Percentiles rank a stretch among this genome's conserved stretches.
Conservation (phyloP, 2,113 vertebrate species). For the Siphamia tubifer region DNA sequence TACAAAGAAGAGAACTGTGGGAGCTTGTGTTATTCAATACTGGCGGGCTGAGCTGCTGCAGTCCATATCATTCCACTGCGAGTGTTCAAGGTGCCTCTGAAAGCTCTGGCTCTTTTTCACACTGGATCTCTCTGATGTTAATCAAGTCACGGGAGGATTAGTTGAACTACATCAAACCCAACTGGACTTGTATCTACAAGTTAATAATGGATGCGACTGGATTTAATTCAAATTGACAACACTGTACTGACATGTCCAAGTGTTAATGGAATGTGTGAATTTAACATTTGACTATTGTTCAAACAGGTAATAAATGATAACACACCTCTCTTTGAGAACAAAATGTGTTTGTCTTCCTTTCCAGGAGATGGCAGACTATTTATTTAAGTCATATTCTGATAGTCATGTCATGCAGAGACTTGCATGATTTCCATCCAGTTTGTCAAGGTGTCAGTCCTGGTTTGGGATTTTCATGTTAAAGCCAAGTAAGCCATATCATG, state of each 20-base stretch:
- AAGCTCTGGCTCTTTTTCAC: neutral
- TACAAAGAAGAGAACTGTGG: constrained; percentile 42
- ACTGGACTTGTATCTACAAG: neutral
- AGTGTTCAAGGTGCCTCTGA: constrained; percentile 22
- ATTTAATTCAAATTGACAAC: neutral
- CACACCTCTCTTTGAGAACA: no score
- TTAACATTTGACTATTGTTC: no score
- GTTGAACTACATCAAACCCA: neutral
- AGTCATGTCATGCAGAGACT: no score
- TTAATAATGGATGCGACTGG: neutral
- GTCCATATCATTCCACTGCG: neutral
- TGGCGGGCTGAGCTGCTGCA: neutral
- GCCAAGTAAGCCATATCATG: no score
- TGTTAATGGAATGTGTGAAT: no score
- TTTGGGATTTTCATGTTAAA: no score
- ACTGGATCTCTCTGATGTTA: neutral
- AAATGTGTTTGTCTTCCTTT: no score
- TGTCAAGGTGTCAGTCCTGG: no score
- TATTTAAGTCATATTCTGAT: no score
- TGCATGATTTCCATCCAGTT: no score
- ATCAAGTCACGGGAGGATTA: neutral
- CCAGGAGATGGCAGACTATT: no score
- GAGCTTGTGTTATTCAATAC: constrained; percentile 16
- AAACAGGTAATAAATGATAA: no score
- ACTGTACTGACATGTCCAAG: neutral